Evolutionary conservation across 92 coral and sea anemone species (phyloP).

Genomic region (Epizoanthus illoricatus): DNA sequence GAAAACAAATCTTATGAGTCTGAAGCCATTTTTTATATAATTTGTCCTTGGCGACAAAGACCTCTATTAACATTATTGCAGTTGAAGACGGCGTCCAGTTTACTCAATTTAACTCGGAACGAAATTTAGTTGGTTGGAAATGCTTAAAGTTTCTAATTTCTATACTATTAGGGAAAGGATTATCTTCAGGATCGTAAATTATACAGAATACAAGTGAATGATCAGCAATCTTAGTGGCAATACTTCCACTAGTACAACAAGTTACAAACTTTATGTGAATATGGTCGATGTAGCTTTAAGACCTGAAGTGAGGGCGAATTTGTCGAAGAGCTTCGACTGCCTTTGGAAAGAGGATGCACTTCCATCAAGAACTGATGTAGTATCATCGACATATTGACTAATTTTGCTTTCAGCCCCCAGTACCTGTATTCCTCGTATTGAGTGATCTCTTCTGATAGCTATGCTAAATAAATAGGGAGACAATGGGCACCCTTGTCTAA

Average conservation of each 20-base stretch:
- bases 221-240: conserved; percentile 48
- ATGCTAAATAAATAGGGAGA: too few relatives aligned
- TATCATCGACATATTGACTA: too few relatives aligned
- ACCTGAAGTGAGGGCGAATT: too few relatives aligned
- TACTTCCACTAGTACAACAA: conserved; percentile 50
- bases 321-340: too few relatives aligned
- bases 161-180: conserved; percentile 43
- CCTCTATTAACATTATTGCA: conserved; percentile 43
- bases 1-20: conserved; percentile 25
- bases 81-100: conserved; percentile 32
- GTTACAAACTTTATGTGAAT: conserved; percentile 35
- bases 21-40: conserved; percentile 54
- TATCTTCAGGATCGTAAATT: conserved; percentile 35
- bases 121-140: neutral
- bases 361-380: too few relatives aligned
- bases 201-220: conserved; percentile 42
- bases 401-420: too few relatives aligned
- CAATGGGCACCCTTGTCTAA: too few relatives aligned
- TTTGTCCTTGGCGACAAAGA: conserved; percentile 37
- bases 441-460: too few relatives aligned
- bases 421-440: too few relatives aligned
- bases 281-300: conserved; percentile 41
- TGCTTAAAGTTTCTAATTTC: conserved; percentile 44
- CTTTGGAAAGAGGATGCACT: too few relatives aligned
- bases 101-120: neutral